Evolutionary conservation across 2,888 invertebrate genomes (phyloP), one percentile per base, ranked within the genome.

Genomic region (Spialia ferax): DNA sequence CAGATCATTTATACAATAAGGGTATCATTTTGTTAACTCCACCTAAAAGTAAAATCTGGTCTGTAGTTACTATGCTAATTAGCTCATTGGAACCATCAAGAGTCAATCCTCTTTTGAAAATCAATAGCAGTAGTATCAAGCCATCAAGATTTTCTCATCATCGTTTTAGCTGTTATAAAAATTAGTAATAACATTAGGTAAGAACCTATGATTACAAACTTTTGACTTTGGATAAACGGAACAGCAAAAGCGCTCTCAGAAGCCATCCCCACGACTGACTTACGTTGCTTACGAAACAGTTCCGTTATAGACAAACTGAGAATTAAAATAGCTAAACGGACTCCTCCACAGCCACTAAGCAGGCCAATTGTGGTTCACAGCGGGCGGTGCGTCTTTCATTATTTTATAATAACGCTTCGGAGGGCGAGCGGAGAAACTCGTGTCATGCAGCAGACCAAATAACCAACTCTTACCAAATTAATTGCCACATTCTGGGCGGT

Each of bases 251-350:
- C 52, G 59, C 20, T 42, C 22, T 22, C 45, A 35, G 32, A 29
- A 45, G 32, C 10, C 32, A 32, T 15, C 42, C 42, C 11, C 18
- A 0, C 42, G 63, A 29, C 80, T 76, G 80, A 79, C 80, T 76
- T 79, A 79, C 42, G 42, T 76, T 42, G 75, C 85, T 89, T 87
- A 89, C 87, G 87, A 89, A 89, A 91, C 82, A 77, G 79, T 77
- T 85, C 91, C 91, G 92, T 91, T 90, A 90, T 87, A 89, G 89
- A 91, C 93, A 93, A 92, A 93, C 92, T 89, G 89, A 93, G 92
- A 93, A 92, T 92, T 91, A 93, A 93, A 93, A 93, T 88, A 91
- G 89, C 89, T 91, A 92, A 92, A 91, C 91, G 91, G 87, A 82
- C 84, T 78, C 74, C 77, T 74, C 82, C 86, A 87, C 83, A 84